Percentiles rank a stretch among this genome's conserved stretches.
Conservation (phyloP, 2,113 vertebrate genomes). For the Eublepharis macularius region DNA sequence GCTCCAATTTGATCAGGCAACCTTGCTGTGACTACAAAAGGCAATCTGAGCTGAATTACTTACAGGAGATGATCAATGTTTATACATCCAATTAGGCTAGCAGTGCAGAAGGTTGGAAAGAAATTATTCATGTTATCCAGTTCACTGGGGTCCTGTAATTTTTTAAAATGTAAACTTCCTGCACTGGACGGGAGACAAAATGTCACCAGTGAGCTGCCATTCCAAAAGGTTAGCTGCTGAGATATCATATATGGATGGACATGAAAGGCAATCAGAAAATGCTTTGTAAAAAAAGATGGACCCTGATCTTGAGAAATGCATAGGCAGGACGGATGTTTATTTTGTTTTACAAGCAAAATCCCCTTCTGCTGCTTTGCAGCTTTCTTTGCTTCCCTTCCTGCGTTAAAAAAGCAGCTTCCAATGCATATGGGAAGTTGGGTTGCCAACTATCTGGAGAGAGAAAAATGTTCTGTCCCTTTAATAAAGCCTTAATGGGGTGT, state of each 20-base stretch:
- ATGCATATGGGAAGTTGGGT: not conserved
- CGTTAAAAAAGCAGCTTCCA: not conserved
- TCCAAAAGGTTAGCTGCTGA: not conserved
- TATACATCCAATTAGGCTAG: not conserved
- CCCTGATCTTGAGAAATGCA: not conserved
- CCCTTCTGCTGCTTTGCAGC: not conserved
- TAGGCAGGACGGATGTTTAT: not conserved
- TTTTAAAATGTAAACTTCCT: not conserved
- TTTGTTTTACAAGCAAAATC: not conserved
- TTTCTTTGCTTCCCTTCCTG: not conserved
- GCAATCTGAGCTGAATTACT: not conserved
- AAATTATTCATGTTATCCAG: not conserved
- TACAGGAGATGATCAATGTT: conserved; percentile 10
- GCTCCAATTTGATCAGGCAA: not conserved
- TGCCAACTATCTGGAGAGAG: not conserved
- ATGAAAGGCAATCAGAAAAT: not conserved
- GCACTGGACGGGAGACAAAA: not conserved
- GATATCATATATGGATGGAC: not conserved
- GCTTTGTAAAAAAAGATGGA: not conserved
- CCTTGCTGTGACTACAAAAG: not conserved
- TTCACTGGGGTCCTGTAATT: not conserved
- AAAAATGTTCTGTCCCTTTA: too few species aligned
- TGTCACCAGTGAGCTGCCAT: not conserved
- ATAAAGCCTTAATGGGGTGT: too few species aligned
- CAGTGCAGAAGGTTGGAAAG: not conserved